Evolutionary conservation across 2,797 vertebrate genomes (phyloP).

Genomic region (Channa striata): DNA sequence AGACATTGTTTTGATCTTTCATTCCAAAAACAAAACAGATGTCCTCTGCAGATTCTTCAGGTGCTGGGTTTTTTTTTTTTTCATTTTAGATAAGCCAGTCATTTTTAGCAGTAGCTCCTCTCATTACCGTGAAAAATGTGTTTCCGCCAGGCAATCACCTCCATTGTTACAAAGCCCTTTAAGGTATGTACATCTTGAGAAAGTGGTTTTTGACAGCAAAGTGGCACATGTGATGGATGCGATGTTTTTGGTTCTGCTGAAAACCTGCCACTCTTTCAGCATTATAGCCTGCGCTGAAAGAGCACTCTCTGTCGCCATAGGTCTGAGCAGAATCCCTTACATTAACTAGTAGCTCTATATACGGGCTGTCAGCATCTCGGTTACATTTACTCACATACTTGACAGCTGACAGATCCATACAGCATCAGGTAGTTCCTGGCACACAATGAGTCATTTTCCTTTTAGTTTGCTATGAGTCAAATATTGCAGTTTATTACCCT

Average conservation of each 20-base stretch:
- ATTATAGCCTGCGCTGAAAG: constrained; percentile 1
- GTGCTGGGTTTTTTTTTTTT: neutral
- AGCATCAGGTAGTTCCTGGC: constrained; percentile 16
- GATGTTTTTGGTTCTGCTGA: neutral
- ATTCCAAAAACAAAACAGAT: neutral
- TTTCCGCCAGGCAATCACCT: neutral
- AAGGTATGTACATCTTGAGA: constrained; percentile 4
- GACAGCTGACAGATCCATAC: constrained; percentile 25
- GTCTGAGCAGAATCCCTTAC: neutral
- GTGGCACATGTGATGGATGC: constrained; percentile 29
- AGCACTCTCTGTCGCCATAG: neutral
- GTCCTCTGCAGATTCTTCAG: neutral
- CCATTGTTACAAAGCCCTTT: neutral
- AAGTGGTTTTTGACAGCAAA: constrained; percentile 14
- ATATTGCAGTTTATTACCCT: constrained; percentile 2
- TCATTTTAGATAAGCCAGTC: neutral
- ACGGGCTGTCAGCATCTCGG: neutral
- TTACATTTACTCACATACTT: constrained; percentile 12
- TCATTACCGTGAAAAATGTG: neutral
- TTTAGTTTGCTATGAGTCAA: no score
- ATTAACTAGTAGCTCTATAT: constrained; percentile 5
- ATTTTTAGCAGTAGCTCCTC: neutral
- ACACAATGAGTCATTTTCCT: neutral
- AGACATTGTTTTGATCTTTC: neutral
- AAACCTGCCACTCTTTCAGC: constrained; percentile 17